A percentile compares a stretch with the other conserved stretches of the same genome.
phyloP scores from a whole-genome alignment of 2,888 invertebrate species.

The Pterostichus madidus region DNA sequence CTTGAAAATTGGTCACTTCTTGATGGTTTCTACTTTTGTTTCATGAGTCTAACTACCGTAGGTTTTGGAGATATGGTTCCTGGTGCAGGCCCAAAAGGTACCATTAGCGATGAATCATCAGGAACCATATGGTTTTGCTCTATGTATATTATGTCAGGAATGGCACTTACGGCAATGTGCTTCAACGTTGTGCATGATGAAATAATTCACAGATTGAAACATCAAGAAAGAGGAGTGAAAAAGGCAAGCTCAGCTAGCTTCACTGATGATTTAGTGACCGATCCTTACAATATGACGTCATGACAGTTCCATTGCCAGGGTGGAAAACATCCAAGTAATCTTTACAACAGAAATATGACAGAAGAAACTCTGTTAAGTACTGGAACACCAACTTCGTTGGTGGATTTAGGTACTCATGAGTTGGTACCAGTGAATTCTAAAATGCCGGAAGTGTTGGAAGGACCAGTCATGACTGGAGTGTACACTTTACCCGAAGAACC shows the following conservation, averaged over 20 bases:
- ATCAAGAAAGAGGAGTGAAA: conserved; percentile 82
- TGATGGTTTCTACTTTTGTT: conserved; percentile 96
- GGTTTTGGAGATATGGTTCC: conserved; percentile 94
- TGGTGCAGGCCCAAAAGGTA: conserved; percentile 81
- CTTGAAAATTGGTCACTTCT: conserved; percentile 95
- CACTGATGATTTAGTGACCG: conserved; percentile 83
- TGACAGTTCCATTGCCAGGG: conserved; percentile 84
- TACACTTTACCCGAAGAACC: conserved; percentile 81
- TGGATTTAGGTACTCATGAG: conserved; percentile 72
- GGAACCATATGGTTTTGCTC: conserved; percentile 93
- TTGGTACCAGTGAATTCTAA: conserved; percentile 74
- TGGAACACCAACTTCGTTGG: conserved; percentile 79
- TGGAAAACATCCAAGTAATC: conserved; percentile 77
- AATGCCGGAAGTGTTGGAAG: conserved; percentile 76
- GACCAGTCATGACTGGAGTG: conserved; percentile 78
- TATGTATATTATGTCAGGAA: conserved; percentile 90
- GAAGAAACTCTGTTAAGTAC: conserved; percentile 80
- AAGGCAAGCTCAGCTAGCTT: conserved; percentile 81
- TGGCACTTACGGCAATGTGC: conserved; percentile 94
- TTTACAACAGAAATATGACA: conserved; percentile 81
- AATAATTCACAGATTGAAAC: conserved; percentile 89
- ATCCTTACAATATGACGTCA: conserved; percentile 85
- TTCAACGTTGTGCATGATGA: conserved; percentile 94
- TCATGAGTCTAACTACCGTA: conserved; percentile 95
- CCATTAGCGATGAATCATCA: conserved; percentile 80